Evolutionary conservation across 2,797 vertebrate genomes (phyloP).

Genomic region (Esox lucius): DNA sequence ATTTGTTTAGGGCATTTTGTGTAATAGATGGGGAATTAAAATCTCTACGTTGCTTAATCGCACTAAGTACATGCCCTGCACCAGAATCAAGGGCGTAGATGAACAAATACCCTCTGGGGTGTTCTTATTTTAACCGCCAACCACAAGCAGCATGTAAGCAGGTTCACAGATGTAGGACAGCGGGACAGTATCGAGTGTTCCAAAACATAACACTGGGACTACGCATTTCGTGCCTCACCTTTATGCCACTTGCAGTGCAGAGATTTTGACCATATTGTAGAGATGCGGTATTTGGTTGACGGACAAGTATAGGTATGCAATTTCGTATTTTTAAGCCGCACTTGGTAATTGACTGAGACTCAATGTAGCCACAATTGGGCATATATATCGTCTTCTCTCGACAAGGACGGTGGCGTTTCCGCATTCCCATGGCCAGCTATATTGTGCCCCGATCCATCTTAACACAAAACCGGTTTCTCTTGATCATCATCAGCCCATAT

Average conservation of each 20-base stretch:
- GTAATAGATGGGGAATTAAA: neutral
- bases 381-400: neutral
- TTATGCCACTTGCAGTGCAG: neutral
- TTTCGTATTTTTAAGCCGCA: neutral
- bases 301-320: neutral
- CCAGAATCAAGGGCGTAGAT: neutral
- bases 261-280: neutral
- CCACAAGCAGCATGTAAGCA: neutral
- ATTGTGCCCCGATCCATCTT: constrained; percentile 44
- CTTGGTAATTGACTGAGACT: neutral
- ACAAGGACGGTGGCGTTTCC: constrained; percentile 57
- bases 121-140: neutral
- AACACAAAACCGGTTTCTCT: constrained; percentile 75
- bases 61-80: neutral
- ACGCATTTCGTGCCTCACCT: neutral
- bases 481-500: constrained; percentile 55
- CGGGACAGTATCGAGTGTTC: neutral
- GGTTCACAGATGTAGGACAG: constrained; percentile 6
- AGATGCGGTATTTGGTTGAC: neutral
- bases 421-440: constrained; percentile 66
- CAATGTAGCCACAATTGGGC: neutral
- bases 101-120: neutral
- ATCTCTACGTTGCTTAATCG: neutral
- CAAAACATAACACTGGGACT: neutral
- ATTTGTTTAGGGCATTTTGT: neutral